Evolutionary conservation across 1,140 invertebrate species (phyloP).

Genomic region (Oedothorax gibbosus): DNA sequence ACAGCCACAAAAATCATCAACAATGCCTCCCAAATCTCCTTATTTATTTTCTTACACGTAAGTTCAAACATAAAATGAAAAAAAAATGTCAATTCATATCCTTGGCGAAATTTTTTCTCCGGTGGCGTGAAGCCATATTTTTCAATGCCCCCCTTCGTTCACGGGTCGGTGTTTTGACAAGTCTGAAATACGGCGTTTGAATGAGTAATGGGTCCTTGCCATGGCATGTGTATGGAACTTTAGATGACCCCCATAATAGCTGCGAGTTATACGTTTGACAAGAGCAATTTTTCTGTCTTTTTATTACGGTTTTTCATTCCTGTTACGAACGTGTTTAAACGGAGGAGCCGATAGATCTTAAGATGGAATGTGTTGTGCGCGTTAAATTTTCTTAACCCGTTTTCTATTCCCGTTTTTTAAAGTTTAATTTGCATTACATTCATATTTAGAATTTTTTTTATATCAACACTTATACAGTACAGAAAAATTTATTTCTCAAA

Average conservation of each 20-base stretch:
- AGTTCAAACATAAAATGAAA: neutral
- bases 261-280: constrained; percentile 29
- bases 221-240: constrained; percentile 10
- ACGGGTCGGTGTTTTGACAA: constrained; percentile 27
- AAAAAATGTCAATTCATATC: constrained; percentile 30
- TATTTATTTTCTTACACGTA: too few species aligned
- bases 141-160: neutral
- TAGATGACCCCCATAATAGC: constrained; percentile 40
- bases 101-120: constrained; percentile 5
- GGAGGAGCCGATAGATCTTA: too few species aligned
- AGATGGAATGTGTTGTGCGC: too few species aligned
- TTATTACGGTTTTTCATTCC: neutral
- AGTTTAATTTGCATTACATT: too few species aligned
- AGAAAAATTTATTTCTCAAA: too few species aligned
- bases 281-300: constrained; percentile 8
- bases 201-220: constrained; percentile 40
- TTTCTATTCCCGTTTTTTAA: too few species aligned
- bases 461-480: too few species aligned
- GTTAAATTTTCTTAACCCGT: too few species aligned
- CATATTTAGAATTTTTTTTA: too few species aligned
- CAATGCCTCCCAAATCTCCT: too few species aligned
- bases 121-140: constrained; percentile 26
- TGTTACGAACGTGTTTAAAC: too few species aligned
- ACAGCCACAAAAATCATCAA: too few species aligned
- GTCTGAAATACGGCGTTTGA: constrained; percentile 31